Evolutionary conservation across 2,888 invertebrate genomes (phyloP).

Genomic region (Eustalomyia histrio): DNA sequence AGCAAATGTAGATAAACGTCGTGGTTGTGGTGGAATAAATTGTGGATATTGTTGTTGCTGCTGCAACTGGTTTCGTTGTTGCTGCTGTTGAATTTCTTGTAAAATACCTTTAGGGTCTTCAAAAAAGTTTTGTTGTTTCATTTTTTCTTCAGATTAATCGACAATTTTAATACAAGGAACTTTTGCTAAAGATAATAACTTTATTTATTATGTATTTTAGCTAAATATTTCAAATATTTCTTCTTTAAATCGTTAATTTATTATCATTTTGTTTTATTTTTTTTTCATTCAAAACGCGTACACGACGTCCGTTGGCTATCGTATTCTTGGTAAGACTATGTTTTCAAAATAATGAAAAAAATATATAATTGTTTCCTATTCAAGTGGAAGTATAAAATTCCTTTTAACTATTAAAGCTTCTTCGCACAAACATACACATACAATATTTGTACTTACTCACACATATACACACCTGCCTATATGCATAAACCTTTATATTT

Average conservation of each 20-base stretch:
- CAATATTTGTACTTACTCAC: not conserved
- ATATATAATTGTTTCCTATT: slow-evolving; percentile 56
- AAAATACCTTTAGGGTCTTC: slow-evolving; percentile 56
- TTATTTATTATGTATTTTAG: not conserved
- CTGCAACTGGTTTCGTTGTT: slow-evolving; percentile 28
- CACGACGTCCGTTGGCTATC: slow-evolving; percentile 75
- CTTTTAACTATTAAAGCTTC: slow-evolving; percentile 34
- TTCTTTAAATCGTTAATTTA: not conserved
- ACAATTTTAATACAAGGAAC: not conserved
- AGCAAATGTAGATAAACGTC: slow-evolving; percentile 50
- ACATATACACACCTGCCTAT: not conserved
- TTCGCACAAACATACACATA: slow-evolving; percentile 10
- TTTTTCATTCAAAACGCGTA: slow-evolving; percentile 55
- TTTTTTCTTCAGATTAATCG: slow-evolving; percentile 7
- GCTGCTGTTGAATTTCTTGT: slow-evolving; percentile 52
- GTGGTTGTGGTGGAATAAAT: slow-evolving; percentile 30
- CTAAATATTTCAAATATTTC: not conserved
- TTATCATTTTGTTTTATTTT: slow-evolving; percentile 1
- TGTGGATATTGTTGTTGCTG: slow-evolving; percentile 32
- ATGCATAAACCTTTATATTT: not conserved
- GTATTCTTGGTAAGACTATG: slow-evolving; percentile 75
- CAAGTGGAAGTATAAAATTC: slow-evolving; percentile 52
- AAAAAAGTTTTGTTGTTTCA: slow-evolving; percentile 58
- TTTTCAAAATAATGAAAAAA: slow-evolving; percentile 62
- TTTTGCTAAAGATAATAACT: not conserved